These are phyloP conservation scores for Loriculus beryllinus DNA, from an alignment of 2,797 vertebrate species.

Conservation along the genomic window DNA sequence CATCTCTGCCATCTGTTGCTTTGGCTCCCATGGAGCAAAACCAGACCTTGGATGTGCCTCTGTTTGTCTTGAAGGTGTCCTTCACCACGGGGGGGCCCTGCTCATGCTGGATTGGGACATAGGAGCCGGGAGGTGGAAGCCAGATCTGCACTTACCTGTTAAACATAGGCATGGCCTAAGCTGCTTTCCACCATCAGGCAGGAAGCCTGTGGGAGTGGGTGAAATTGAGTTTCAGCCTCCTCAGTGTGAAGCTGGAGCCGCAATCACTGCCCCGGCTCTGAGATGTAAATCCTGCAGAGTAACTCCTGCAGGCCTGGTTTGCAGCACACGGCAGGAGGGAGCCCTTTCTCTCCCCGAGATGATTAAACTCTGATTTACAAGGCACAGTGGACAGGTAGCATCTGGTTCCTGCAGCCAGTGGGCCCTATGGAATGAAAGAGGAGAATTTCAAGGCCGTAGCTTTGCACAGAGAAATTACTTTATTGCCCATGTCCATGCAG, in stretches of 20 bases:
- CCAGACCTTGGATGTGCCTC: neutral
- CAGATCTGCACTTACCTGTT: neutral
- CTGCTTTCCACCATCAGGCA: neutral
- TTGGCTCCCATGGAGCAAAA: neutral
- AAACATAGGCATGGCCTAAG: neutral
- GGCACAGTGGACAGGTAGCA: neutral
- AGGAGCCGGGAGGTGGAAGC: neutral
- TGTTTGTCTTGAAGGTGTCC: neutral
- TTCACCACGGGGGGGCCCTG: accelerated
- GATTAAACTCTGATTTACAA: slow-evolving; percentile 49
- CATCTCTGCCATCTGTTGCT: neutral
- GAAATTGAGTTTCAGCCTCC: neutral
- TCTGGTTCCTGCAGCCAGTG: neutral
- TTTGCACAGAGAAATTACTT: neutral
- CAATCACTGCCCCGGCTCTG: neutral
- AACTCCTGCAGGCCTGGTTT: neutral
- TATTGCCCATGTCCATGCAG: neutral
- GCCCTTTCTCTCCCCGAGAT: neutral
- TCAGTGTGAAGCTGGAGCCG: neutral
- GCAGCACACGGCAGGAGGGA: neutral
- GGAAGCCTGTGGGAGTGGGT: neutral
- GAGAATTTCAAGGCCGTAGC: neutral
- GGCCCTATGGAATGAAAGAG: neutral
- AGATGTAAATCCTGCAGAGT: slow-evolving; percentile 11
- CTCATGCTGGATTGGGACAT: accelerated